Base-by-base conservation (phyloP, 1,140 invertebrate species). In the Apis dorsata region DNA sequence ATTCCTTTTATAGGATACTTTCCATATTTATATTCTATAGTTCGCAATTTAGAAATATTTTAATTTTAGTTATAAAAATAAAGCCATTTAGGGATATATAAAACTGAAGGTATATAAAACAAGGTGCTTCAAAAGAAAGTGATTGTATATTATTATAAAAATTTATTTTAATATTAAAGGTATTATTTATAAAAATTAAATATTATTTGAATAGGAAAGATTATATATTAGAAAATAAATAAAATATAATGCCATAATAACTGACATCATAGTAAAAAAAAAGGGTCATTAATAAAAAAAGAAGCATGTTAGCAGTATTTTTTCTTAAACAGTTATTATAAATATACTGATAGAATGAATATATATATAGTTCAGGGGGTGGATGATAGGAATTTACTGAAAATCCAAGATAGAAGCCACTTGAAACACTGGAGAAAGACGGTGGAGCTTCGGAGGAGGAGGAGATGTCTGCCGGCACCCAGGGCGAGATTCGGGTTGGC, bases 401-500 rank as follows among this genome's bases (percentile, higher is more conserved):
- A 91, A 93, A 81, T 90, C 90, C 90, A 92, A 94, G 92, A 93
- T 91, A 88, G 89, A 93, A 93, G 85, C 90, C 91, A 91, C 88
- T 92, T 91, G 91, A 92, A 93, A 94, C 90, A 81, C 93, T 94
- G 93, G 93, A 94, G 93, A 94, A 94, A 93, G 92, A 94, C 93
- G 91, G 91, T 83, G 92, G 90, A 94, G 91, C 93, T 91, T 93
- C 90, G 92, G 93, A 94, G 92, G 93, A 94, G 92, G 93, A 93
- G 93, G 93, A 94, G 93, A 94, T 94, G 96, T 96, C 93, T 95
- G 95, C 95, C 93, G 95, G 97, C 93, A 98, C 97, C 93, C 98
- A 98, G 95, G 97, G 98, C 93, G 97, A 98, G 95, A 99, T 99
- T 94, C 96, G 98, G 95, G 97, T 99, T 94, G 98, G 98, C 94